phyloP scores from a whole-genome alignment of 1,140 invertebrate genomes.

The Vanessa tameamea region DNA sequence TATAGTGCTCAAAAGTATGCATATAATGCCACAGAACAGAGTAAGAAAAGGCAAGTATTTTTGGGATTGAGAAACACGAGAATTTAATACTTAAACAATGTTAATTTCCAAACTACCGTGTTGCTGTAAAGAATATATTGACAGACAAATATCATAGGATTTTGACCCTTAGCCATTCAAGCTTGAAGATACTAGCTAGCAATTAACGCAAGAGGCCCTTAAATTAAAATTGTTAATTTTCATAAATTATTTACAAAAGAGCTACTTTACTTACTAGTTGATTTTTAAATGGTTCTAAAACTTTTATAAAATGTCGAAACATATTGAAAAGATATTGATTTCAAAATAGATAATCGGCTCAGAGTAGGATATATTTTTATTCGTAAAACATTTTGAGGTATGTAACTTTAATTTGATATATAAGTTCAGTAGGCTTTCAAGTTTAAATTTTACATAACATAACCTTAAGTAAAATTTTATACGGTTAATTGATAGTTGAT shows the following conservation, averaged over 20 bases:
- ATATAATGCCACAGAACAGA: too few species aligned
- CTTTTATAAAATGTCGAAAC: constrained; percentile 63
- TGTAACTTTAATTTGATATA: not conserved
- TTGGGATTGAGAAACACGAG: too few species aligned
- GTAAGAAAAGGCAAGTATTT: too few species aligned
- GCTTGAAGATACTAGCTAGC: too few species aligned
- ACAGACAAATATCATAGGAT: too few species aligned
- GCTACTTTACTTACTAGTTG: constrained; percentile 53
- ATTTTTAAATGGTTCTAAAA: constrained; percentile 56
- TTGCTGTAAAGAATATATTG: too few species aligned
- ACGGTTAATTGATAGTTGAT: not conserved
- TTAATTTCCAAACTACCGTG: too few species aligned
- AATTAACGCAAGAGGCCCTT: too few species aligned
- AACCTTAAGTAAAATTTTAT: constrained; percentile 25
- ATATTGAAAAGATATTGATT: constrained; percentile 43
- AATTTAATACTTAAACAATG: too few species aligned
- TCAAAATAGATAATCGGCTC: not conserved
- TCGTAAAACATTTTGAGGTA: constrained; percentile 5
- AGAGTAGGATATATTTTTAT: not conserved
- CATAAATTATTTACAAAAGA: not conserved
- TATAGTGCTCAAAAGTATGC: too few species aligned
- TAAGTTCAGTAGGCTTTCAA: not conserved
- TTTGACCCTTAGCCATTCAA: too few species aligned
- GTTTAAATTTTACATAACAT: constrained; percentile 41
- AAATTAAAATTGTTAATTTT: too few species aligned